Evolutionary conservation across 2,797 vertebrate genomes (phyloP), one percentile per base, ranked within the genome.

Genomic region (Trematomus bernacchii): DNA sequence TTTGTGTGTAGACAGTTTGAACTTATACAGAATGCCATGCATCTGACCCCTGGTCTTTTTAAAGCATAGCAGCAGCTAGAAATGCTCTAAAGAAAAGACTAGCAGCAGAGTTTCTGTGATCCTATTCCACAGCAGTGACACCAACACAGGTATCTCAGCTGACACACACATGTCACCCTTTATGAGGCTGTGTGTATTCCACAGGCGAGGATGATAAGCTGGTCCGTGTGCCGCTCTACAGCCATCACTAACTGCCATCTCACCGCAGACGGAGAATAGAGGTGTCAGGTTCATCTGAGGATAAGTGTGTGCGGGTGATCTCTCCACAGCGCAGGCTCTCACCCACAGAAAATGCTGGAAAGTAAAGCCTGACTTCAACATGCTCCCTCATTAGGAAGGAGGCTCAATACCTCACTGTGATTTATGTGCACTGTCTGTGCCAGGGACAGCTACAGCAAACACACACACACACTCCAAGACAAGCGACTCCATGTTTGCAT

Each of bases 371-470:
- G 76, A 82, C 69, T 79, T 65, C 54, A 58, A 47, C 57, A 62
- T 14, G 47, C 59, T 74, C 67, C 61, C 69, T 82, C 51, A 77
- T 89, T 79, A 84, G 79, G 68, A 42, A 73, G n/a, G n/a, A 76
- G 65, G 52, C 66, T 81, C 74, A 65, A 71, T 71, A 77, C 37
- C 61, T 83, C 5, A 48, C 55, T 80, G 67, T 87, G 84, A 89
- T 90, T 87, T 79, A 90, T 89, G 79, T 51, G 48, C 5, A 51
- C 60, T 66, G 73, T 87, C 84, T 51, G 23, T 74, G 60, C 43
- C 43, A 54, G 18, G 18, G 11, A 71, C 37, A 58, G 53, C 62
- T 62, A 53, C 79, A 18, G 5, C 55, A 66, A 61, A 27, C 10
- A 37, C 3, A 54, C 6, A 54, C 6, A 33, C 30, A 33, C 55